phyloP scores from a whole-genome alignment of 2,113 vertebrate genomes.

The Ranitomeya imitator region DNA sequence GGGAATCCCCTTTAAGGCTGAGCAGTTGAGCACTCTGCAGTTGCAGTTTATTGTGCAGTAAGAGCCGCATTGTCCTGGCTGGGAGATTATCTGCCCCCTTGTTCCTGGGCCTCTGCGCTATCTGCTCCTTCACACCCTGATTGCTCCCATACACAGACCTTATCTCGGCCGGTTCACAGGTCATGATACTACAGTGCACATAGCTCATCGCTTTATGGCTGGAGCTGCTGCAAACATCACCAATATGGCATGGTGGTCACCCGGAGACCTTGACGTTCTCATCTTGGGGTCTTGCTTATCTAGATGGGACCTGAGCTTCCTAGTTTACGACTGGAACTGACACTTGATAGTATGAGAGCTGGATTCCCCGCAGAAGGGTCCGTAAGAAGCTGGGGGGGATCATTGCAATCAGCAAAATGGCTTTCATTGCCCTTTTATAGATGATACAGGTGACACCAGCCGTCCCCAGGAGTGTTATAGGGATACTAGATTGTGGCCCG shows the following conservation, averaged over 20 bases:
- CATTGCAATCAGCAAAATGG: too few species aligned
- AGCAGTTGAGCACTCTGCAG: neutral
- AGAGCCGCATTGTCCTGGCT: neutral
- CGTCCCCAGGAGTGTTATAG: neutral
- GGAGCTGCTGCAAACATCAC: neutral
- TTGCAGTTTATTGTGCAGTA: neutral
- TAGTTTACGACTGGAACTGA: too few species aligned
- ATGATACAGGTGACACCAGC: too few species aligned
- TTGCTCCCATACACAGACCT: neutral
- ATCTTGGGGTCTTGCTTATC: too few species aligned
- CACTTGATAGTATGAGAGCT: too few species aligned
- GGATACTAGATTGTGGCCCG: too few species aligned
- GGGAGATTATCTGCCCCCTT: neutral
- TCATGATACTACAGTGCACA: neutral
- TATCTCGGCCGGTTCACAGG: conserved; percentile 6
- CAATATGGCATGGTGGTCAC: too few species aligned
- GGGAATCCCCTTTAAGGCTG: neutral
- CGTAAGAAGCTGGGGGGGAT: too few species aligned
- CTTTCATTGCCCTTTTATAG: too few species aligned
- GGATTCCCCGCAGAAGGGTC: too few species aligned
- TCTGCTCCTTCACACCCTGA: conserved; percentile 8
- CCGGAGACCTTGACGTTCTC: too few species aligned
- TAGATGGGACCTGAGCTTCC: too few species aligned
- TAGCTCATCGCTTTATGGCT: neutral
- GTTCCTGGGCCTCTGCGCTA: neutral